Conservation (phyloP, 2,113 vertebrate genomes). For the Myodes glareolus region DNA sequence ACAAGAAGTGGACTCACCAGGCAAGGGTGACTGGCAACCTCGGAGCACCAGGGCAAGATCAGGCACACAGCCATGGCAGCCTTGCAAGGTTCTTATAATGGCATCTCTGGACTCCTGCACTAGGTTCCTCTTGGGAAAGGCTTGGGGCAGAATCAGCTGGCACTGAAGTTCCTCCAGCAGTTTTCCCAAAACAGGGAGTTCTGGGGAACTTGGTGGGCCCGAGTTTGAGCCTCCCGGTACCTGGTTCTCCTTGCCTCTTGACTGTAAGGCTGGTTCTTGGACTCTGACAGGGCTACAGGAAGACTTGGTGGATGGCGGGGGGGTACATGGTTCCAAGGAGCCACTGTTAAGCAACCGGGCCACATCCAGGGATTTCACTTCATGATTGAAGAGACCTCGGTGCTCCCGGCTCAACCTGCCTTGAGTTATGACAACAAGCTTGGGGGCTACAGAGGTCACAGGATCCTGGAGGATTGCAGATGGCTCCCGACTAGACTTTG, state of each 20-base stretch:
- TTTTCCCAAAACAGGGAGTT: constrained; percentile 53
- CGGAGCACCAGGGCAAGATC: constrained; percentile 78
- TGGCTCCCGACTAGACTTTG: neutral
- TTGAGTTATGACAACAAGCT: constrained; percentile 75
- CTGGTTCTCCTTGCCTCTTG: constrained; percentile 69
- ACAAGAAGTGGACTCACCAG: constrained; percentile 63
- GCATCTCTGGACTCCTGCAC: constrained; percentile 84
- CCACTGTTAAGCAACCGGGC: constrained; percentile 72
- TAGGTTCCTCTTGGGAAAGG: constrained; percentile 81
- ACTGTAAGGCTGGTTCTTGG: constrained; percentile 1
- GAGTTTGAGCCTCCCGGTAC: constrained; percentile 35
- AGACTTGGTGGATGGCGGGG: neutral
- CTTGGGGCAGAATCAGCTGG: constrained; percentile 76
- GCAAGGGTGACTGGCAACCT: constrained; percentile 22
- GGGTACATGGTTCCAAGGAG: constrained; percentile 42
- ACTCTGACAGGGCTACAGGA: constrained; percentile 23
- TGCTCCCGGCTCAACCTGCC: constrained; percentile 77
- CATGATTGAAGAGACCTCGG: constrained; percentile 89
- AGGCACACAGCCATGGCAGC: constrained; percentile 84
- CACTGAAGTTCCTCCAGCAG: constrained; percentile 83
- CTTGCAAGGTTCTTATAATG: constrained; percentile 82
- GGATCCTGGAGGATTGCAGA: neutral
- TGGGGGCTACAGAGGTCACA: constrained; percentile 38
- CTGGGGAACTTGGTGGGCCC: neutral
- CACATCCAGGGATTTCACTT: constrained; percentile 89